A percentile compares a stretch with the other conserved stretches of the same genome.
phyloP scores from a whole-genome alignment of 1,140 invertebrate genomes.

The Mercenaria mercenaria region DNA sequence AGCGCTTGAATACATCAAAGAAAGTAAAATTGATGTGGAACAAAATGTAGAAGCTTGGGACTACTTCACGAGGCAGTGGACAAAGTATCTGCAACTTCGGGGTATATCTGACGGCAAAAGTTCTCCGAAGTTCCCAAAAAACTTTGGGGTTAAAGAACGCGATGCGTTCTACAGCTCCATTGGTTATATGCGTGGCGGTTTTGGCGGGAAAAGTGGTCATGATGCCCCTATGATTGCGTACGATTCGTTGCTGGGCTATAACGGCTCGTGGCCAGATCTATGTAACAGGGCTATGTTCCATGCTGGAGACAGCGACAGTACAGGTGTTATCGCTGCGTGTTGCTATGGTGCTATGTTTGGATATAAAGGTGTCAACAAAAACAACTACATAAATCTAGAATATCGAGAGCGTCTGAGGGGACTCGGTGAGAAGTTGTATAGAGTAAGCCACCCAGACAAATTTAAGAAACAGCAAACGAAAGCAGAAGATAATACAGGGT shows the following conservation, averaged over 20 bases:
- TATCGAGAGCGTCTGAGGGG: constrained; percentile 68
- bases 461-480: neutral
- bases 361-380: constrained; percentile 77
- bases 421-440: constrained; percentile 62
- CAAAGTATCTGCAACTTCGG: constrained; percentile 78
- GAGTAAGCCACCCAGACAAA: neutral
- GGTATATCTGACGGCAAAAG: constrained; percentile 74
- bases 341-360: constrained; percentile 84
- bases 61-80: constrained; percentile 82
- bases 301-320: constrained; percentile 85
- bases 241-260: constrained; percentile 81
- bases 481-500: no score
- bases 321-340: constrained; percentile 83
- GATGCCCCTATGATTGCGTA: constrained; percentile 86
- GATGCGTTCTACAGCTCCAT: constrained; percentile 82
- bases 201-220: constrained; percentile 84
- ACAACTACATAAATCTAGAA: constrained; percentile 75
- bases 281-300: constrained; percentile 83
- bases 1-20: constrained; percentile 76
- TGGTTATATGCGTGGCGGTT: constrained; percentile 80
- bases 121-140: constrained; percentile 78
- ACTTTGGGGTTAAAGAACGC: constrained; percentile 79
- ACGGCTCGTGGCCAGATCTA: constrained; percentile 80
- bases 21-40: constrained; percentile 71
- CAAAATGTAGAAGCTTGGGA: constrained; percentile 80